phyloP scores from a whole-genome alignment of 2,113 vertebrate genomes.

The Raja brachyura region DNA sequence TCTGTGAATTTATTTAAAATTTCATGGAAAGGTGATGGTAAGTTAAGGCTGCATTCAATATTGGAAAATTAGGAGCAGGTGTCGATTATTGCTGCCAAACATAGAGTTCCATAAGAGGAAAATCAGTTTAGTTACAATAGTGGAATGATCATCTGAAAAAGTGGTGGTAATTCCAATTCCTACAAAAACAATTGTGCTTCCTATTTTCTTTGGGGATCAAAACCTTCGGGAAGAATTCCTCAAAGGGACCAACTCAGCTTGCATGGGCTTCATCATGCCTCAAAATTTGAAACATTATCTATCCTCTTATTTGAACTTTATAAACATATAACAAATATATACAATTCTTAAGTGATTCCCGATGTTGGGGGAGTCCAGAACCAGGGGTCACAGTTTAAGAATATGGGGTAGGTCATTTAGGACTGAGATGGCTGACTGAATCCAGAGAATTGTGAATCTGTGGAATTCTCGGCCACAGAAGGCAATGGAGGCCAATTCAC shows the following conservation, averaged over 20 bases:
- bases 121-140: background rate
- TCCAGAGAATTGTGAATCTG: too few species aligned
- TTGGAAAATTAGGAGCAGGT: constrained; percentile 9
- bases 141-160: constrained; percentile 11
- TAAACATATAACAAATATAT: too few species aligned
- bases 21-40: background rate
- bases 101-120: background rate
- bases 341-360: too few species aligned
- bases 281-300: too few species aligned
- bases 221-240: background rate
- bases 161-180: background rate
- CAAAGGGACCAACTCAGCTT: background rate
- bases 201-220: background rate
- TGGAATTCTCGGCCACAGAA: too few species aligned
- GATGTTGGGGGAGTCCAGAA: too few species aligned
- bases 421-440: too few species aligned
- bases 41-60: background rate
- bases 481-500: too few species aligned
- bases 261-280: background rate
- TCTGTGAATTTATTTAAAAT: constrained; percentile 1
- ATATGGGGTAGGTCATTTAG: too few species aligned
- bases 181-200: background rate
- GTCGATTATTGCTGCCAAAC: constrained; percentile 16
- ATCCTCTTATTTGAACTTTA: too few species aligned
- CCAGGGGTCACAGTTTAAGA: too few species aligned